A percentile compares a stretch with the other conserved stretches of the same genome.
Evolutionary conservation across 2,797 vertebrate species (phyloP).

Genomic region (Microchirus variegatus): DNA sequence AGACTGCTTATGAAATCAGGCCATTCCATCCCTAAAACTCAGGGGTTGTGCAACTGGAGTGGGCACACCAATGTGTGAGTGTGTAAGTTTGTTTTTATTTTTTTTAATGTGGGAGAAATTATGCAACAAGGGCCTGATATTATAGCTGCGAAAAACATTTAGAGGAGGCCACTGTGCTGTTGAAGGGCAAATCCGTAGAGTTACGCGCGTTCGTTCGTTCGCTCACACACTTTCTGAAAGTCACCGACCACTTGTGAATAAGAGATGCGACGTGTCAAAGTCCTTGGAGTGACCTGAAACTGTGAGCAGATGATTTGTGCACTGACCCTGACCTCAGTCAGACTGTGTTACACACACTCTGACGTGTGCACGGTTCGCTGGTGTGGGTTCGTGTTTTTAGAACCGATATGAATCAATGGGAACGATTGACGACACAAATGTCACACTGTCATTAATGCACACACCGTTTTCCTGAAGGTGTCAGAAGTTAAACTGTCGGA

Average conservation of each 20-base stretch:
- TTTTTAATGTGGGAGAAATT: conserved; percentile 59
- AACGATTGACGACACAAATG: too few relatives aligned
- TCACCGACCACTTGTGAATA: conserved; percentile 62
- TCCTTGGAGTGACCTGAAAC: conserved; percentile 76
- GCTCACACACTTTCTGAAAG: conserved; percentile 9
- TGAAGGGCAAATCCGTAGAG: too few relatives aligned
- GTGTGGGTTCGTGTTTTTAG: too few relatives aligned
- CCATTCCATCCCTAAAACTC: conserved; percentile 69
- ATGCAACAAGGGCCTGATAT: conserved; percentile 65
- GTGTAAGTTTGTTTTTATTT: conserved; percentile 55
- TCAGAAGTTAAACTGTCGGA: neutral
- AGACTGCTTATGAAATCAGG: conserved; percentile 72
- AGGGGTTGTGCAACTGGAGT: conserved; percentile 71
- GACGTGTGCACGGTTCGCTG: conserved; percentile 9
- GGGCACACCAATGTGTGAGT: conserved; percentile 50
- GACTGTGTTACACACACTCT: conserved; percentile 60
- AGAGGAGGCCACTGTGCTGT: conserved; percentile 3
- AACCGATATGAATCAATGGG: too few relatives aligned
- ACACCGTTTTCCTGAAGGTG: neutral
- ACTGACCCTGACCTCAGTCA: conserved; percentile 67
- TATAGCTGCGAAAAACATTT: conserved; percentile 49
- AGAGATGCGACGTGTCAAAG: conserved; percentile 71
- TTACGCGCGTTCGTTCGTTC: too few relatives aligned
- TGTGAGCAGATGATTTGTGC: conserved; percentile 72
- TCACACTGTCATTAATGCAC: neutral